Conservation (phyloP, 2,113 vertebrate species). For the Irena cyanogastra region DNA sequence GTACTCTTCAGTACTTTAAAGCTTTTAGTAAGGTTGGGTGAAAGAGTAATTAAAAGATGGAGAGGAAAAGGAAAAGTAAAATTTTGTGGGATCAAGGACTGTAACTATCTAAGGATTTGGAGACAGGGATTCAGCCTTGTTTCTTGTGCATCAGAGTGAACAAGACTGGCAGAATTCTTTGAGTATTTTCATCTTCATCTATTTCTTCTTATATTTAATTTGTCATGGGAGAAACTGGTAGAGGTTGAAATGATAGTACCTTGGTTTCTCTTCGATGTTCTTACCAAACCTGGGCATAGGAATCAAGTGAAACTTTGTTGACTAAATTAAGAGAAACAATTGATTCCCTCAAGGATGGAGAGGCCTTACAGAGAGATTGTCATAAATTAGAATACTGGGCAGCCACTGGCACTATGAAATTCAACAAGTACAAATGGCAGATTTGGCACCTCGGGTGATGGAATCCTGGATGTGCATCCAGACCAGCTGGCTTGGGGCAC, state of each 20-base stretch:
- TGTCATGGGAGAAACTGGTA: neutral
- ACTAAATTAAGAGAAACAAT: neutral
- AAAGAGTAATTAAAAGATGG: neutral
- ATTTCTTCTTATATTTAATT: neutral
- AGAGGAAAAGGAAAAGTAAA: neutral
- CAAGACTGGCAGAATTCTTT: neutral
- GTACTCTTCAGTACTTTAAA: neutral
- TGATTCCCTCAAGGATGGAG: too few species aligned
- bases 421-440: neutral
- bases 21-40: neutral
- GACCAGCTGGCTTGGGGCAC: neutral
- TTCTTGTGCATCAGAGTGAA: neutral
- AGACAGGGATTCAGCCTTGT: neutral
- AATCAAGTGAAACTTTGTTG: neutral
- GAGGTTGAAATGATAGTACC: neutral
- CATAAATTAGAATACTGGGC: neutral
- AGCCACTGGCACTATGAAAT: neutral
- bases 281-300: neutral
- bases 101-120: neutral
- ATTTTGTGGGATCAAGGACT: neutral
- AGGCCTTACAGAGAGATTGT: neutral
- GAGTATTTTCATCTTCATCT: neutral
- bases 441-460: neutral
- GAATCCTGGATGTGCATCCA: neutral
- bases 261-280: neutral